These are phyloP conservation scores for Nemopilema nomurai DNA, from an alignment of 30 jellyfish, hydroid and myxozoan species.

Conservation along the genomic window DNA sequence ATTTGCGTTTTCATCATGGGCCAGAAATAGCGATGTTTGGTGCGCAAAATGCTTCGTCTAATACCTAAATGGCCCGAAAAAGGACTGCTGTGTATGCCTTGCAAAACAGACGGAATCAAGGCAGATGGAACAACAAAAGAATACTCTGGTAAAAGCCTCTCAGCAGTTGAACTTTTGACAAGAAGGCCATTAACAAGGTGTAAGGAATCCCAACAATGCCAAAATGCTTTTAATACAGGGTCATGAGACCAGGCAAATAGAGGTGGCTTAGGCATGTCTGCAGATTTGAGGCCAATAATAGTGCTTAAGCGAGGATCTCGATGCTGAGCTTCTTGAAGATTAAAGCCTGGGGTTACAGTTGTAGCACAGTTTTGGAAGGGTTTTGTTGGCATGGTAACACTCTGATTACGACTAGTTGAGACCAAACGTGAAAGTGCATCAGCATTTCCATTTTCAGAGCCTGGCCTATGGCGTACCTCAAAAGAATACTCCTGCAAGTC, in stretches of 20 bases:
- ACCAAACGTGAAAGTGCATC: slow-evolving; percentile 51
- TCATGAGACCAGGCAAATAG: slow-evolving; percentile 26
- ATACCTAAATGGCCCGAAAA: slow-evolving; percentile 45
- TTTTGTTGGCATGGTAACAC: not conserved
- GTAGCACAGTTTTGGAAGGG: slow-evolving; percentile 16
- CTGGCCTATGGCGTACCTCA: slow-evolving; percentile 39
- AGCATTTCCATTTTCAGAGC: slow-evolving; percentile 26
- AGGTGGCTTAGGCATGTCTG: slow-evolving; percentile 42
- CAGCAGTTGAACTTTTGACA: slow-evolving; percentile 31
- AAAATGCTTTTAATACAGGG: slow-evolving; percentile 6
- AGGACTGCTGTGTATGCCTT: slow-evolving; percentile 28
- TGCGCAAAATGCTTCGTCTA: slow-evolving; percentile 15
- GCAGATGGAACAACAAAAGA: slow-evolving; percentile 19
- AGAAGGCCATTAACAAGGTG: slow-evolving; percentile 14
- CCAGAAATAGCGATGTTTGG: slow-evolving; percentile 28
- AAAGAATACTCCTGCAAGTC: slow-evolving; percentile 9
- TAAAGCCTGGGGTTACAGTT: slow-evolving; percentile 18
- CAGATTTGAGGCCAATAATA: slow-evolving; percentile 28
- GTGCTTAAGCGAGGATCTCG: not conserved
- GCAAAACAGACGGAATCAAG: slow-evolving; percentile 15
- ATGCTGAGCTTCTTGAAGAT: slow-evolving; percentile 30
- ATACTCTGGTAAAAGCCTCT: slow-evolving; percentile 24
- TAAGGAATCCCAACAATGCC: slow-evolving; percentile 38
- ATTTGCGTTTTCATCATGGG: not conserved
- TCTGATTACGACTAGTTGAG: too few species aligned